Evolutionary conservation across 2,797 vertebrate species (phyloP), one percentile per base, ranked within the genome.

Genomic region (Myripristis murdjan): DNA sequence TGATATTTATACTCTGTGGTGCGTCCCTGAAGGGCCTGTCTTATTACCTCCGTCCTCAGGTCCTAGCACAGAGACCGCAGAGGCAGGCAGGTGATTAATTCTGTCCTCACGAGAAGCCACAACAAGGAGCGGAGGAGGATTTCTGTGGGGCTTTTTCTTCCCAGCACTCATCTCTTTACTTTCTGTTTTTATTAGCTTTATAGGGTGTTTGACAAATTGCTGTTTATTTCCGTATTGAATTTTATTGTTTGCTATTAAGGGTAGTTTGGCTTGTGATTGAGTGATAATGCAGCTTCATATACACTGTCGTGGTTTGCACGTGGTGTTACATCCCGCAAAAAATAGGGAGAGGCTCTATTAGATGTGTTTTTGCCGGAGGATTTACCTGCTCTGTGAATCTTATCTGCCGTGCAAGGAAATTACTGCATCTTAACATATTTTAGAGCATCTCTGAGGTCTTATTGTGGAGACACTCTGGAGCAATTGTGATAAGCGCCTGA

Each of bases 11-110:
- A 96, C 94, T 89, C 92, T 83, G 94, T 95, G 90, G 93, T 90
- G 93, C 91, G 94, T 97, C 96, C 96, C 97, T 95, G 94, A 97
- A 96, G 96, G 96, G 95, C 94, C 95, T 95, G 96, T 96, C 97
- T 98, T 98, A 99, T 97, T 99, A 97, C 96, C 95, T 96, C 95
- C 91, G 96, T 97, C 95, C 96, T 95, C 94, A 92, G 96, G 96
- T 97, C 96, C 96, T 95, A 94, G 95, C 94, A 92, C 94, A 94
- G 96, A 97, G 96, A 96, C 85, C 95, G 95, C 93, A 92, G 95
- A 96, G 96, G 95, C 94, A 95, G 97, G 95, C 93, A 95, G 95
- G 97, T 98, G 97, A 99, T 99, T 99, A 98, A 98, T 99, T 97
- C 96, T 94, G 95, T 95, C 95, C 96, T 96, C 96, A 93, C 89